These are phyloP conservation scores for Oncorhynchus masou DNA, from an alignment of 2,113 vertebrate genomes.

Conservation along the genomic window DNA sequence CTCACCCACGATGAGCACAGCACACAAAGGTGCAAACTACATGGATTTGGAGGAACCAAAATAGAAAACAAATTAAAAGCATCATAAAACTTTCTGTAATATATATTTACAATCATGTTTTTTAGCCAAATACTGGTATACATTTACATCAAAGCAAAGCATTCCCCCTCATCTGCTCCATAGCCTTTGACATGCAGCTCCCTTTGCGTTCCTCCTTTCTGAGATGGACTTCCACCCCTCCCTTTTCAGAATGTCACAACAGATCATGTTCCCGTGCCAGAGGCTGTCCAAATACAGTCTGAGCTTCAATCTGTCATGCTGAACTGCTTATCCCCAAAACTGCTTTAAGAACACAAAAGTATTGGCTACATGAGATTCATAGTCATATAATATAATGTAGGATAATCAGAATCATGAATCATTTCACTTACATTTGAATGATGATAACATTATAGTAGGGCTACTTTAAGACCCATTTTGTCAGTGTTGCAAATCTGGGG, in stretches of 20 bases:
- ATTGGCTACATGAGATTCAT: slow-evolving; percentile 62
- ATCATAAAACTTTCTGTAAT: slow-evolving; percentile 58
- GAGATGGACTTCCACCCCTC: slow-evolving; percentile 40
- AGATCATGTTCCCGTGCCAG: slow-evolving; percentile 54
- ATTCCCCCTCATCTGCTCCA: slow-evolving; percentile 67
- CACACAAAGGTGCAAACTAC: slow-evolving; percentile 70
- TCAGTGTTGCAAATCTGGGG: slow-evolving; percentile 55
- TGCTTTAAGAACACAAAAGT: slow-evolving; percentile 48
- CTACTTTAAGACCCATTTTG: slow-evolving; percentile 41
- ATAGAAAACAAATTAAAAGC: slow-evolving; percentile 58
- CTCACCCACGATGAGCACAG: slow-evolving; percentile 52
- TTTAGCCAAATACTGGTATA: slow-evolving; percentile 67
- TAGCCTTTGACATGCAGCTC: slow-evolving; percentile 70
- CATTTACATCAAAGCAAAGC: slow-evolving; percentile 73
- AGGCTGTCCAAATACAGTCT: slow-evolving; percentile 51
- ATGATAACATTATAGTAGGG: slow-evolving; percentile 64
- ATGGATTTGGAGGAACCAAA: slow-evolving; percentile 45
- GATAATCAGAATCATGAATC: slow-evolving; percentile 45
- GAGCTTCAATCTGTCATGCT: slow-evolving; percentile 47
- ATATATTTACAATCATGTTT: slow-evolving; percentile 67
- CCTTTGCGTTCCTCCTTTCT: slow-evolving; percentile 51
- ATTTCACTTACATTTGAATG: slow-evolving; percentile 50
- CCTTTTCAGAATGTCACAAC: slow-evolving; percentile 35
- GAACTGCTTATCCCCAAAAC: slow-evolving; percentile 50
- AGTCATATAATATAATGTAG: slow-evolving; percentile 55